Evolutionary conservation across 1,140 invertebrate species (phyloP), one percentile per base, ranked within the genome.

Genomic region (Artemia franciscana): DNA sequence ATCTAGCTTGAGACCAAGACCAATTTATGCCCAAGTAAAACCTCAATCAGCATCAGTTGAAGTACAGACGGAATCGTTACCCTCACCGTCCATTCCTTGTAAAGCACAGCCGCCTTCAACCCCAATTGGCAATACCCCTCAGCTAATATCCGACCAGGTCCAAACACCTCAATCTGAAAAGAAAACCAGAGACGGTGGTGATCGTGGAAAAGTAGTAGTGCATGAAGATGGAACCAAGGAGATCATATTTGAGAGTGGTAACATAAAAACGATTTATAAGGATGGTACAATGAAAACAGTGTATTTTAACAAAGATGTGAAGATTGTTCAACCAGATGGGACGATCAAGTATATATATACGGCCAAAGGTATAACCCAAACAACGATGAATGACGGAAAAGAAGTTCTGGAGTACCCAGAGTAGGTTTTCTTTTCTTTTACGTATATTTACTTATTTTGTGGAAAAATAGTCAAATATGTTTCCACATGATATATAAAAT

Each of bases 301-400:
- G 62, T 93, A 91, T 75, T 89, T 84, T 66, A 95, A 95, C 75
- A 90, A 89, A 58, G 90, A 95, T 74, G 78, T 88, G 2, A 87
- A 89, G 71, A 86, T 92, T 70, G 84, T 83, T 3, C 79, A 82
- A 67, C 77, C 77, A 64, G 83, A 84, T 68, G 84, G 86, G 24
- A 84, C 76, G 57, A 74, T 89, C 30, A 85, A 85, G 69, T 94
- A 94, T 75, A 90, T 81, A 71, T 93, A 89, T 76, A 79, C 83
- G 4, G 81, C 84, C 65, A 83, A 80, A 5, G 81, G 84, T 68
- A 88, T 83, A 1, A 88, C 82, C 75, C 88, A 93, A 65, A 91
- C 84, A 5, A 87, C 83, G 1, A 86, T 84, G 73, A 75, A 84
- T 28, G 85, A 91, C 79, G 89, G 88, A 4, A 73, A 84, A 56